Percentiles rank a stretch among this genome's conserved stretches.
These are phyloP conservation scores for Gambusia holbrooki DNA, from an alignment of 2,113 vertebrate species.

Conservation along the genomic window DNA sequence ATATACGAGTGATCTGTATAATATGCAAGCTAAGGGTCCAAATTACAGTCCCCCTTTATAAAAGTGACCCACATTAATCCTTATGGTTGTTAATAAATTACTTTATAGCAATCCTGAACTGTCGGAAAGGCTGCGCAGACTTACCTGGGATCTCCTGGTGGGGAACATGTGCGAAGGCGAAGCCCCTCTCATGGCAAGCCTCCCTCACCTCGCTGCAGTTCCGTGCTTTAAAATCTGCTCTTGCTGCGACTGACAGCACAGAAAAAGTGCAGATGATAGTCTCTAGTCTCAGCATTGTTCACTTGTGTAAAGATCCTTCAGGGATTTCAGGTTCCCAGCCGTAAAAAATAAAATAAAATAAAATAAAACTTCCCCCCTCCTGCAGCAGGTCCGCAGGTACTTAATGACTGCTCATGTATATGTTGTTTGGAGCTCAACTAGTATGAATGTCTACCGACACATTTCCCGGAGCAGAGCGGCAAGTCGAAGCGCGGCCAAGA, in stretches of 20 bases:
- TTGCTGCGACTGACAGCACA: conserved; percentile 75
- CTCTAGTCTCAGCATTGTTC: conserved; percentile 75
- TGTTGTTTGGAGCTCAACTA: conserved; percentile 47
- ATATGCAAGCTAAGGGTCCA: neutral
- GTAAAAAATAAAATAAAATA: neutral
- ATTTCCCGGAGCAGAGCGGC: conserved; percentile 26
- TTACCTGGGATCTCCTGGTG: conserved; percentile 93
- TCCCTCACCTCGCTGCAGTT: conserved; percentile 91
- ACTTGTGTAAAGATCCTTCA: conserved; percentile 53
- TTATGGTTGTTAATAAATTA: neutral
- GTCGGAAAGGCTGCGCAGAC: conserved; percentile 25
- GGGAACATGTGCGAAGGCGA: conserved; percentile 88
- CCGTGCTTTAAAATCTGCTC: conserved; percentile 84
- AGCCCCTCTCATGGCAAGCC: conserved; percentile 86
- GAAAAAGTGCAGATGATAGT: conserved; percentile 79
- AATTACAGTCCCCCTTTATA: neutral
- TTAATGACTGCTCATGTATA: conserved; percentile 44
- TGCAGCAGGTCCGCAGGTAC: conserved; percentile 62
- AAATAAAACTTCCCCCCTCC: conserved; percentile 25
- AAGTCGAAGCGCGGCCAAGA: conserved; percentile 14
- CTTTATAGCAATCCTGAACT: neutral
- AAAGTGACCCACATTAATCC: neutral
- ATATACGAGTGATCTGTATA: neutral
- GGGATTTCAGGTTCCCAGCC: conserved; percentile 39
- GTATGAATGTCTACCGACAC: conserved; percentile 38